Percentiles rank a stretch among this genome's conserved stretches.
Conservation (phyloP, 2,888 invertebrate species). For the Phalera bucephala region DNA sequence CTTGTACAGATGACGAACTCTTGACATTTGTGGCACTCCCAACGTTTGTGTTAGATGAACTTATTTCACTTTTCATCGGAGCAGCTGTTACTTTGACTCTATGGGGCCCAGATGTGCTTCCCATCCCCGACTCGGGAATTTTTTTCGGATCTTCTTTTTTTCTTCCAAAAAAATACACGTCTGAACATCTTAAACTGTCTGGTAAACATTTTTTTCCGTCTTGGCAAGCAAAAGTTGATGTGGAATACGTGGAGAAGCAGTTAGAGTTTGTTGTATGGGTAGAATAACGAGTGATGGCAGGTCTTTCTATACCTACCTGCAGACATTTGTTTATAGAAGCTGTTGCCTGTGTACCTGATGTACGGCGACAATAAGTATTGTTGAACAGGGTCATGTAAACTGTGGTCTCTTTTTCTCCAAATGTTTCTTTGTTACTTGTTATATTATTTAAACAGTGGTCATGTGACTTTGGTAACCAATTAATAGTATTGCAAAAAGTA, state of each 20-base stretch:
- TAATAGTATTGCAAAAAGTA: slow-evolving; percentile 37
- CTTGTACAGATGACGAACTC: slow-evolving; percentile 22
- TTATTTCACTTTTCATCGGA: slow-evolving; percentile 16
- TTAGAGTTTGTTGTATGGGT: slow-evolving; percentile 25
- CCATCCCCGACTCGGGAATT: slow-evolving; percentile 50
- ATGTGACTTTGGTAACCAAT: slow-evolving; percentile 28
- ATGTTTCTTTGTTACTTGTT: slow-evolving; percentile 19
- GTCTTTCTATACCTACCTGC: slow-evolving; percentile 43
- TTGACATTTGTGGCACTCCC: slow-evolving; percentile 22
- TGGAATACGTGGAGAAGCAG: slow-evolving; percentile 32
- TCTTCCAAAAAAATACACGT: slow-evolving; percentile 60
- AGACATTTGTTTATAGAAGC: slow-evolving; percentile 72
- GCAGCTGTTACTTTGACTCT: slow-evolving; percentile 14
- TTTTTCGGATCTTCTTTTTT: slow-evolving; percentile 39
- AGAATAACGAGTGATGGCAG: slow-evolving; percentile 4
- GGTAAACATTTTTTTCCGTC: slow-evolving; percentile 16
- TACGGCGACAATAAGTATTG: slow-evolving; percentile 36
- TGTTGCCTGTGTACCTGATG: slow-evolving; percentile 69
- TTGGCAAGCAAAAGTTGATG: slow-evolving; percentile 24
- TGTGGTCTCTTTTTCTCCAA: slow-evolving; percentile 48
- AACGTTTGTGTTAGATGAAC: slow-evolving; percentile 10
- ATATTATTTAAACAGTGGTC: slow-evolving; percentile 12
- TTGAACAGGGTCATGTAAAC: slow-evolving; percentile 63
- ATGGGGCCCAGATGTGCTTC: slow-evolving; percentile 33
- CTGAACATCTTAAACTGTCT: slow-evolving; percentile 35